Evolutionary conservation across 1,140 invertebrate species (phyloP), one percentile per base, ranked within the genome.

Genomic region (Neotoxoptera formosana): DNA sequence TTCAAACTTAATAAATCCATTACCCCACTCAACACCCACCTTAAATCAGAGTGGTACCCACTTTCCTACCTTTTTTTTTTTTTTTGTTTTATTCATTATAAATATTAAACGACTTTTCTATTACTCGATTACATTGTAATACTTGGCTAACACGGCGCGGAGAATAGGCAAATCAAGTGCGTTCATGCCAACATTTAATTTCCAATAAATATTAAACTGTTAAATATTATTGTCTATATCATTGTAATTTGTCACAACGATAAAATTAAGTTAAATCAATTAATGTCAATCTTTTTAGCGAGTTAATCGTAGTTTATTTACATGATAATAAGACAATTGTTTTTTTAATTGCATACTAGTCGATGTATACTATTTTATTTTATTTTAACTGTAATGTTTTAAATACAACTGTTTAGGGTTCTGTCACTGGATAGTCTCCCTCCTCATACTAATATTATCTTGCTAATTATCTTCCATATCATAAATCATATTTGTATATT

Each of bases 111-210:
- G 17, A 36, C 20, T 83, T 17, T n/a, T 67, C 34, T 83, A 36
- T 83, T 36, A 83, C 17, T 17, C n/a, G 2, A 8, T 23, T 34
- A 36, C 7, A 36, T 20, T 36, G 20, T 36, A 83, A 83, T 83
- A 83, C 20, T 83, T n/a, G 45, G 25, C 45, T 84, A 84, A 34
- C 86, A n/a, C 47, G 86, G 86, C 86, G 86, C 7, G 30, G n/a
- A 30, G 14, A 30, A 87, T 87, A 87, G 45, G 86, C 86, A 87
- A 87, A 47, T 87, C 30, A 87, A 48, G 86, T 48, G 47, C 86
- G 23, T 48, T 17, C 4, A 8, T 48, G 86, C 30, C 23, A 87
- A 45, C 47, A 45, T 87, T n/a, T 0, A 23, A 45, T 83, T 41
- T 23, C 21, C 36, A 47, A 47, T n/a, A 45, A 47, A 47, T 84